These are phyloP conservation scores for Brenthis daphne DNA, from an alignment of 2,888 invertebrate genomes.

Conservation along the genomic window DNA sequence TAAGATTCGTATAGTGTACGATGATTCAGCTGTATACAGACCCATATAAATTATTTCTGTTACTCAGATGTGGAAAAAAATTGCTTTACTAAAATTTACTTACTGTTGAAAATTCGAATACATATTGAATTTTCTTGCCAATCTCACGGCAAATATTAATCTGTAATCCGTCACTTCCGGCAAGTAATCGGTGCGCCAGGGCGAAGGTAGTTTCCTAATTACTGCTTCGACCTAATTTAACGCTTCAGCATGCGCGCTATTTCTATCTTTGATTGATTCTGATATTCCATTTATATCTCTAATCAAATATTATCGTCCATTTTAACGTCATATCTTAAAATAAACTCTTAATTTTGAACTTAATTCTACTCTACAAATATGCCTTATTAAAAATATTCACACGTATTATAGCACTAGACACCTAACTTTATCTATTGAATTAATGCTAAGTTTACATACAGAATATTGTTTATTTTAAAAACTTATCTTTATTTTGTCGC, in stretches of 20 bases:
- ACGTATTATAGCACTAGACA: no score
- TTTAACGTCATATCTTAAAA: not conserved
- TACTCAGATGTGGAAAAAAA: not conserved
- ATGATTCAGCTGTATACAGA: slow-evolving; percentile 11
- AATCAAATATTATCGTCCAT: not conserved
- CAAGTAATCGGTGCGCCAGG: slow-evolving; percentile 23
- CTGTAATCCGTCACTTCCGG: slow-evolving; percentile 24
- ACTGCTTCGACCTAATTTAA: slow-evolving; percentile 31
- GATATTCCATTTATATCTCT: slow-evolving; percentile 20
- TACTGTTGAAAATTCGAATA: not conserved
- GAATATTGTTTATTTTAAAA: no score
- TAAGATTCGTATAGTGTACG: slow-evolving; percentile 5
- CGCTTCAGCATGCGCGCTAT: slow-evolving; percentile 25
- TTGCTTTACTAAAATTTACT: not conserved
- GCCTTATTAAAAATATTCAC: no score
- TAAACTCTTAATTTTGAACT: no score
- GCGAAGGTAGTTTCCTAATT: slow-evolving; percentile 29
- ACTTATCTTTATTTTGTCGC: no score
- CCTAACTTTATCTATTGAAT: no score
- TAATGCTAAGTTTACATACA: no score
- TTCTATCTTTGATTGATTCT: slow-evolving; percentile 33
- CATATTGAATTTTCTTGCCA: not conserved
- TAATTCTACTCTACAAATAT: no score
- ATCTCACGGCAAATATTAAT: slow-evolving; percentile 17
- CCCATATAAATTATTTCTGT: slow-evolving; percentile 1